phyloP scores from a whole-genome alignment of 64 coral and sea anemone genomes.

The Stichodactyla mertensii region DNA sequence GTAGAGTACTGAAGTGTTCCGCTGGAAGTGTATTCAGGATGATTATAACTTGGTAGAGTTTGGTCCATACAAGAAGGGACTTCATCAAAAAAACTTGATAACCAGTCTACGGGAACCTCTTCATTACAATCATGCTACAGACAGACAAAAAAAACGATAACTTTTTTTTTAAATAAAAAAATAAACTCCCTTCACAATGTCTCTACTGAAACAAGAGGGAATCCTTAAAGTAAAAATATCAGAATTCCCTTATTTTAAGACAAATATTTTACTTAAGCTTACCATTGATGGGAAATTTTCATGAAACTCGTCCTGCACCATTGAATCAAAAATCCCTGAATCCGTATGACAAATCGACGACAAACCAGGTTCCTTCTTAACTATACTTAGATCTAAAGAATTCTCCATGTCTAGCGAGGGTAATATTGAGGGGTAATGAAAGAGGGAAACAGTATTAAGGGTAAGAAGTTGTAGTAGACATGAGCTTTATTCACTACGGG shows the following conservation, averaged over 20 bases:
- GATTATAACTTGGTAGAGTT: slow-evolving; percentile 42
- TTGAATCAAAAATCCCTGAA: slow-evolving; percentile 75
- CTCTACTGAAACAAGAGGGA: slow-evolving; percentile 13
- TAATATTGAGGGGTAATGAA: slow-evolving; percentile 7
- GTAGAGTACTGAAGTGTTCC: slow-evolving; percentile 39
- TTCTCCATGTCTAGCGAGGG: slow-evolving; percentile 30
- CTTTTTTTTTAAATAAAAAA: slow-evolving; percentile 6
- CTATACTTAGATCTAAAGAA: slow-evolving; percentile 84
- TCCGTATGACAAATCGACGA: slow-evolving; percentile 65
- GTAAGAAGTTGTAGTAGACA: slow-evolving; percentile 5
- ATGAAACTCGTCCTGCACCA: slow-evolving; percentile 86
- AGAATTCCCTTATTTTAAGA: slow-evolving; percentile 9
- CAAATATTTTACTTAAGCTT: slow-evolving; percentile 17
- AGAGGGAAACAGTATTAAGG: not conserved
- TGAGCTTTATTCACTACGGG: slow-evolving; percentile 46
- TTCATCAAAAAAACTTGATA: slow-evolving; percentile 89
- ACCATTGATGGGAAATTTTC: slow-evolving; percentile 87
- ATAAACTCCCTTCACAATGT: not conserved
- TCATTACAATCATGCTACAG: slow-evolving; percentile 42
- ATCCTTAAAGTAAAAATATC: not conserved
- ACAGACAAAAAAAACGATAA: slow-evolving; percentile 1
- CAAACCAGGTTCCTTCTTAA: slow-evolving; percentile 87
- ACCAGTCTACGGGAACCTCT: slow-evolving; percentile 92
- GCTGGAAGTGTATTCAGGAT: slow-evolving; percentile 76
- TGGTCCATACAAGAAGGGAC: slow-evolving; percentile 66